A percentile compares a stretch with the other conserved stretches of the same genome.
These are phyloP conservation scores for Eulemur coronatus DNA, from an alignment of 2,797 vertebrate species.

Conservation along the genomic window DNA sequence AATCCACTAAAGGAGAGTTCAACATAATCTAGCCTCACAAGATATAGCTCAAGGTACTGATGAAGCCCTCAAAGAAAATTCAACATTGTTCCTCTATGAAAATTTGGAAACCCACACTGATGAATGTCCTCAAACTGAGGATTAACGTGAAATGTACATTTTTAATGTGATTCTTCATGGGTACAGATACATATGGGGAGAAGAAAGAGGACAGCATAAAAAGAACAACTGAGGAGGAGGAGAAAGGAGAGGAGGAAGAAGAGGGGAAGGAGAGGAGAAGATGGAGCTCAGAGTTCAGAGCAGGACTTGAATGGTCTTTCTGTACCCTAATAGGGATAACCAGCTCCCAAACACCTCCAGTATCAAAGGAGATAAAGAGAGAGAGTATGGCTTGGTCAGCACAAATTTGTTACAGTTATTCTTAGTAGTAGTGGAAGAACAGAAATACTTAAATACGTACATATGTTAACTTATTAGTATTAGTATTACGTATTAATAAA, in stretches of 20 bases:
- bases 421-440: neutral
- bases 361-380: neutral
- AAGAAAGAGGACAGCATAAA: neutral
- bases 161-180: neutral
- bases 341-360: neutral
- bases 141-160: neutral
- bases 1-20: neutral
- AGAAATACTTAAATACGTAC: neutral
- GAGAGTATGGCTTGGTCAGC: neutral
- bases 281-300: neutral
- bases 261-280: no score
- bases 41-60: neutral
- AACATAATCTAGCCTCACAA: neutral
- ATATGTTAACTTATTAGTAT: neutral
- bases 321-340: neutral
- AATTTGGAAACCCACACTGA: neutral
- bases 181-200: neutral
- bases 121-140: neutral
- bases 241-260: neutral
- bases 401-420: neutral
- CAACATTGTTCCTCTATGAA: neutral
- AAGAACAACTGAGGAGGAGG: neutral
- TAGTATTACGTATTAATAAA: neutral
- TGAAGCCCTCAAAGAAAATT: neutral
- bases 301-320: neutral